Evolutionary conservation across 2,113 vertebrate genomes (phyloP).

Genomic region (Peromyscus polionotus): DNA sequence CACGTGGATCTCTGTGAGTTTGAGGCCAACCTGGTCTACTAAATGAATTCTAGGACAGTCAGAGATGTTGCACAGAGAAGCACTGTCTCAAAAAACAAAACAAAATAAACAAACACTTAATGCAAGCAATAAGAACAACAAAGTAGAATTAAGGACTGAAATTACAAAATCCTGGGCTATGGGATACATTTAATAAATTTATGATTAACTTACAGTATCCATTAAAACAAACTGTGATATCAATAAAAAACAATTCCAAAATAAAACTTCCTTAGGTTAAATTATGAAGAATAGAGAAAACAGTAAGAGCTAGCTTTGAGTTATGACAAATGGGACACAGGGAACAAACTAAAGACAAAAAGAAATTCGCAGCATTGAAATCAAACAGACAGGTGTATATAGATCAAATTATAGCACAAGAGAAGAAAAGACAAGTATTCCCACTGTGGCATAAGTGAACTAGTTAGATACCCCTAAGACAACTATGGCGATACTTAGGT

Average conservation of each 20-base stretch:
- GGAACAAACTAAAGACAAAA: not conserved
- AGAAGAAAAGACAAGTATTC: not conserved
- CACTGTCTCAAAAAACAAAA: too few species aligned
- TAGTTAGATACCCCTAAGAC: not conserved
- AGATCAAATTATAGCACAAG: not conserved
- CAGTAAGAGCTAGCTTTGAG: not conserved
- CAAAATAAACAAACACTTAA: too few species aligned
- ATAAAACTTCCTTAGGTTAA: not conserved
- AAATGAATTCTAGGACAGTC: not conserved
- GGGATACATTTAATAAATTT: not conserved
- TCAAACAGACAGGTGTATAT: not conserved
- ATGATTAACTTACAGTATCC: not conserved
- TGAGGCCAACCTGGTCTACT: not conserved
- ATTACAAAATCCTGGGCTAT: not conserved
- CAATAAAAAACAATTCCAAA: not conserved
- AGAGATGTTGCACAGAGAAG: not conserved
- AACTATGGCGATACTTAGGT: not conserved
- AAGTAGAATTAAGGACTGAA: not conserved
- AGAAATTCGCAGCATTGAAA: not conserved
- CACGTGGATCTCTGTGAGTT: not conserved
- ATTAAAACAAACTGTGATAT: not conserved
- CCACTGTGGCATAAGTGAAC: not conserved
- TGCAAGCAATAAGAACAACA: too few species aligned
- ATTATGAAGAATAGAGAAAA: not conserved
- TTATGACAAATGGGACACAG: not conserved